phyloP scores from a whole-genome alignment of 2,797 vertebrate genomes.

The Darevskia mixta region DNA sequence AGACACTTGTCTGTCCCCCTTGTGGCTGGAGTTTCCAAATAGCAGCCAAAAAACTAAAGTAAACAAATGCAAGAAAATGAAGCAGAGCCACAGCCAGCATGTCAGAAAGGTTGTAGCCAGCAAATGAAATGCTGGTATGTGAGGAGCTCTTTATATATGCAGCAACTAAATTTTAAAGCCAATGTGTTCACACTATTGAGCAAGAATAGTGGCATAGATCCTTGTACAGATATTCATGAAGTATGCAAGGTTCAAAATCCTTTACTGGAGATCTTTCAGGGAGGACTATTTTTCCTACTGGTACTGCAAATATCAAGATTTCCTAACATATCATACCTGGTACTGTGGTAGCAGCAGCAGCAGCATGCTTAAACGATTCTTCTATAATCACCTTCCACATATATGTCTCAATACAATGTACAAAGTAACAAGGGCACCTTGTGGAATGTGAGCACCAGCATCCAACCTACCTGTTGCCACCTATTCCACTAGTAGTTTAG shows the following conservation, averaged over 20 bases:
- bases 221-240: background rate
- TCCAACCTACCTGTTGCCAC: background rate
- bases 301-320: background rate
- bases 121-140: background rate
- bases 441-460: too few relatives aligned
- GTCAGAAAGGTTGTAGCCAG: background rate
- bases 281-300: background rate
- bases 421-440: background rate
- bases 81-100: background rate
- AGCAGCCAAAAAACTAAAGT: background rate
- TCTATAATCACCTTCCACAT: too few relatives aligned
- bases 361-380: background rate
- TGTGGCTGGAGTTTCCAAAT: background rate
- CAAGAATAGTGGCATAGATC: background rate
- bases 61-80: conserved; percentile 6
- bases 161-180: background rate
- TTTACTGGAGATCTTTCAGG: background rate
- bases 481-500: background rate
- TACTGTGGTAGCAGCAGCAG: background rate
- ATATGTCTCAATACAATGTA: too few relatives aligned
- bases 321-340: background rate
- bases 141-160: background rate
- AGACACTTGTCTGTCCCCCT: background rate
- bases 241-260: background rate
- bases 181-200: background rate